These are phyloP conservation scores for Notospermus geniculatus DNA, from an alignment of 1,140 invertebrate genomes.

Conservation along the genomic window DNA sequence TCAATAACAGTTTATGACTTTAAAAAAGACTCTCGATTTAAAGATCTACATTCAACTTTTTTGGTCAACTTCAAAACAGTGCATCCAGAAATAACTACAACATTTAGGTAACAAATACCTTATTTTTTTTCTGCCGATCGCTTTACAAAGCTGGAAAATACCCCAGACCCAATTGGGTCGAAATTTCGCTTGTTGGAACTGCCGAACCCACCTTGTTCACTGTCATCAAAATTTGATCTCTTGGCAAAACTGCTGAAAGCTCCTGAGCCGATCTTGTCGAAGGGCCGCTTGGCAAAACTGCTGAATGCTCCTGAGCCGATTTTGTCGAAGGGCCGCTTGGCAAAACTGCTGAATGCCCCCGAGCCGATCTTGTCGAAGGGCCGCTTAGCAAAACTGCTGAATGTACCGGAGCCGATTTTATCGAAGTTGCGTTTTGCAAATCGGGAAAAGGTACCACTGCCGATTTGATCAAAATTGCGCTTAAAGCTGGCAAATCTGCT, in stretches of 20 bases:
- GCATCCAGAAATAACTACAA: too few relatives aligned
- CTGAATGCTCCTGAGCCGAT: background rate
- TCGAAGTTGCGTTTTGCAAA: background rate
- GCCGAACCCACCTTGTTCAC: too few relatives aligned
- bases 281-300: background rate
- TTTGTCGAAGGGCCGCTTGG: constrained; percentile 7
- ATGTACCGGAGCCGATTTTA: background rate
- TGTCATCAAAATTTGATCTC: background rate
- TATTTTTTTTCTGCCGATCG: too few relatives aligned
- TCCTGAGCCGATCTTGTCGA: background rate
- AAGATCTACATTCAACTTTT: too few relatives aligned
- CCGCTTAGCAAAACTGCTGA: background rate
- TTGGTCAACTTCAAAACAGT: too few relatives aligned
- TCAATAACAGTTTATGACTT: too few relatives aligned
- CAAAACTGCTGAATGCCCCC: background rate
- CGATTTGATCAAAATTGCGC: background rate
- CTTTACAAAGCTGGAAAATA: too few relatives aligned
- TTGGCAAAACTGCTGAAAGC: background rate
- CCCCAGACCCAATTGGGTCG: too few relatives aligned
- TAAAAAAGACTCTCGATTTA: too few relatives aligned
- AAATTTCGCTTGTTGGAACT: too few relatives aligned
- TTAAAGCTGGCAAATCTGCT: background rate
- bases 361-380: background rate
- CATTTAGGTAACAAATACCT: too few relatives aligned
- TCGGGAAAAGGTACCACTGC: background rate